A percentile compares a stretch with the other conserved stretches of the same genome.
phyloP scores from a whole-genome alignment of 2,888 invertebrate species.

The Dysmachus trigonus region DNA sequence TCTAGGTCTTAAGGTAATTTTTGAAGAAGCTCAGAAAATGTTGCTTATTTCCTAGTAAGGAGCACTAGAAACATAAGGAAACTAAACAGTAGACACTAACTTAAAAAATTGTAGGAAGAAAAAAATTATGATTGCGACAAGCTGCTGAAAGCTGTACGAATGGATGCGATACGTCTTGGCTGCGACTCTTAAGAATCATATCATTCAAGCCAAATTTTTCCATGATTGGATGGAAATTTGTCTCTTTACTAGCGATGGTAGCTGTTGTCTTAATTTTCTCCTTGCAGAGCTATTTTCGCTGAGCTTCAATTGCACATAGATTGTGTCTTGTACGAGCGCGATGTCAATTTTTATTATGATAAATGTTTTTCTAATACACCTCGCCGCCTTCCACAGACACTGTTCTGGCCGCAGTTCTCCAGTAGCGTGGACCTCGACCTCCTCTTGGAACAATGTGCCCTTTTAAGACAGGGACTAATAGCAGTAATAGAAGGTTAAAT shows the following conservation, averaged over 20 bases:
- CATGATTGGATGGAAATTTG: not conserved
- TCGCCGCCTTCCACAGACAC: not conserved
- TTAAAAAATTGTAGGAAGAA: no score
- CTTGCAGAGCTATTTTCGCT: not conserved
- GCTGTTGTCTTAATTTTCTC: not conserved
- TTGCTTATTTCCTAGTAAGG: no score
- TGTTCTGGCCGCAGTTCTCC: not conserved
- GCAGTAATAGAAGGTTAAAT: not conserved
- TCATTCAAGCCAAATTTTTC: not conserved
- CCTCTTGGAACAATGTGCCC: not conserved
- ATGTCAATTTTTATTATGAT: conserved; percentile 40
- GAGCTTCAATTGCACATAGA: not conserved
- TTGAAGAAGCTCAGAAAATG: no score
- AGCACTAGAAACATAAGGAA: no score
- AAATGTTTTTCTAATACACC: conserved; percentile 40
- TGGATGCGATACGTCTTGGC: not conserved
- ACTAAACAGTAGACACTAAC: no score
- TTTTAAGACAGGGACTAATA: not conserved
- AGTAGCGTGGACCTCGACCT: not conserved
- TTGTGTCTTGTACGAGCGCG: not conserved
- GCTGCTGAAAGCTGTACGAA: not conserved
- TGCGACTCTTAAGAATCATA: not conserved
- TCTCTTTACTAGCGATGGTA: not conserved
- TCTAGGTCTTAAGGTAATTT: no score
- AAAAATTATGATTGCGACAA: not conserved